Percentiles rank a stretch among this genome's conserved stretches.
Conservation (phyloP, 2,888 invertebrate species). For the Drosophila paucipuncta region DNA sequence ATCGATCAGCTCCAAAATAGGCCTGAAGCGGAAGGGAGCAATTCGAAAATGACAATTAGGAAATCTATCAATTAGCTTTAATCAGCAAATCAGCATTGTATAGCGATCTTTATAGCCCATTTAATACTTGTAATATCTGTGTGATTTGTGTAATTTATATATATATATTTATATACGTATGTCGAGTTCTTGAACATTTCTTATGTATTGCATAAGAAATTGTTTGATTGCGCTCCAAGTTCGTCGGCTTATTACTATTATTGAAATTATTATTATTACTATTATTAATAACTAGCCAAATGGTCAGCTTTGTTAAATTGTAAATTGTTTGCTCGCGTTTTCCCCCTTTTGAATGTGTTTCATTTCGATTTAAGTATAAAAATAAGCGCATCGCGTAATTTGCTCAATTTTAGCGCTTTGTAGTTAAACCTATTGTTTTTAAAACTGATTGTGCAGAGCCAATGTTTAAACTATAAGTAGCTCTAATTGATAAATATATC, state of each 20-base stretch:
- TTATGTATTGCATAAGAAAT: slow-evolving; percentile 10
- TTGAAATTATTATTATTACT: slow-evolving; percentile 5
- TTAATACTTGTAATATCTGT: slow-evolving; percentile 34
- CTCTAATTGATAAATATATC: slow-evolving; percentile 61
- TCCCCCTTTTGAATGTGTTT: slow-evolving; percentile 23
- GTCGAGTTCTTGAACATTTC: slow-evolving; percentile 5
- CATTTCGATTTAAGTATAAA: slow-evolving; percentile 35
- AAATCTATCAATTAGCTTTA: slow-evolving; percentile 57
- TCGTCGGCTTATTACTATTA: slow-evolving; percentile 40
- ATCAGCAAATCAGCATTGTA: slow-evolving; percentile 46
- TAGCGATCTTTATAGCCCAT: slow-evolving; percentile 35
- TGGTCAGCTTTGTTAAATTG: slow-evolving; percentile 48
- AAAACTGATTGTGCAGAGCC: slow-evolving; percentile 53
- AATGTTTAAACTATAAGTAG: slow-evolving; percentile 76
- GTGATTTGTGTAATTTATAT: slow-evolving; percentile 16
- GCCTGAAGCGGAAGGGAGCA: slow-evolving; percentile 22
- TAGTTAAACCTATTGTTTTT: slow-evolving; percentile 54
- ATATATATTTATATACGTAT: slow-evolving; percentile 19
- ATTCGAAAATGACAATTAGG: slow-evolving; percentile 61
- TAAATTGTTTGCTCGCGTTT: slow-evolving; percentile 51
- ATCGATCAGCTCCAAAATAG: slow-evolving; percentile 64
- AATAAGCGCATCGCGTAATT: slow-evolving; percentile 69
- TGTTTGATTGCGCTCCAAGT: slow-evolving; percentile 24
- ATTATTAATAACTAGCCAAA: slow-evolving; percentile 28
- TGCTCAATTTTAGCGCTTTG: slow-evolving; percentile 76